Evolutionary conservation across 2,797 vertebrate species (phyloP).

Genomic region (Morus bassanus): DNA sequence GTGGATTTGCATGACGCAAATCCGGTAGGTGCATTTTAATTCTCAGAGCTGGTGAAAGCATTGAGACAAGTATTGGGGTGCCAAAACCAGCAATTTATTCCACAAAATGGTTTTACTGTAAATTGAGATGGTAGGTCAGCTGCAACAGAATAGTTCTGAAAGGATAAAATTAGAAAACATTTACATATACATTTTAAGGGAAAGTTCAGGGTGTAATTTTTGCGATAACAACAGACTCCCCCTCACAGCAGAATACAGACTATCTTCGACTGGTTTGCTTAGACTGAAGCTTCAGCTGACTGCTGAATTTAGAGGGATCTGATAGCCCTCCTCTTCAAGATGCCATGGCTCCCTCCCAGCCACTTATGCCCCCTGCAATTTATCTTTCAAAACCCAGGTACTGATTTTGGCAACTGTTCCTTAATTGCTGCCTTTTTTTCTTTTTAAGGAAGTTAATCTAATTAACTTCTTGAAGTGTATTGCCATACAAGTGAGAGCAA

Average conservation of each 20-base stretch:
- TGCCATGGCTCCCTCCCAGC: background rate
- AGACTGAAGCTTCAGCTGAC: background rate
- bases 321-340: background rate
- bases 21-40: background rate
- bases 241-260: background rate
- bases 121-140: conserved; percentile 19
- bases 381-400: background rate
- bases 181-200: background rate
- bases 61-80: background rate
- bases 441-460: background rate
- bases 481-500: background rate
- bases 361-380: background rate
- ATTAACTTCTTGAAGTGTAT: background rate
- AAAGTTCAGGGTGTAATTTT: background rate
- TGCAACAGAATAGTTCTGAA: background rate
- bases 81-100: background rate
- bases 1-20: background rate
- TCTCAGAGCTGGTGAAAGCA: background rate
- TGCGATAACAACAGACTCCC: background rate
- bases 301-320: background rate
- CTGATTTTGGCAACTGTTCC: background rate
- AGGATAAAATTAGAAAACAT: background rate
- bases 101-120: background rate
- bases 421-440: background rate
- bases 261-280: background rate